phyloP scores from a whole-genome alignment of 2,888 invertebrate genomes.

The Hypomecis atomaria region DNA sequence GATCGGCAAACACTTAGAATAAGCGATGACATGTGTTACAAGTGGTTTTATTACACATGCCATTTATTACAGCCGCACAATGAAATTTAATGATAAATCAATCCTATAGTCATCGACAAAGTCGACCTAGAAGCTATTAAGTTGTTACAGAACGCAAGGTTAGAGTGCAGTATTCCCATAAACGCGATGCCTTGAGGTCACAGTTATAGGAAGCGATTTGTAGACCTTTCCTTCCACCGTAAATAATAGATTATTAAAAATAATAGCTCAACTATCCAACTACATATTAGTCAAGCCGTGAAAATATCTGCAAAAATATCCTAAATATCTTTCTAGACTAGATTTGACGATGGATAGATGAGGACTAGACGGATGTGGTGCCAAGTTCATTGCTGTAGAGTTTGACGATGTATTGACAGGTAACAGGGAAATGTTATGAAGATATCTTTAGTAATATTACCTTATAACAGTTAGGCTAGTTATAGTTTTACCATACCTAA shows the following conservation, averaged over 20 bases:
- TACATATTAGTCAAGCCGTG: background rate
- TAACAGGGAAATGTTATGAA: too few species aligned
- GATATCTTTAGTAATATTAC: too few species aligned
- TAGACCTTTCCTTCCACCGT: slow-evolving; percentile 30
- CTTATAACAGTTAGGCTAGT: too few species aligned
- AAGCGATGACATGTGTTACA: background rate
- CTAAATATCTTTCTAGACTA: background rate
- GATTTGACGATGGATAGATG: background rate
- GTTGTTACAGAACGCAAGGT: slow-evolving; percentile 28
- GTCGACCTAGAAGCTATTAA: slow-evolving; percentile 21
- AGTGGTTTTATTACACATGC: slow-evolving; percentile 6
- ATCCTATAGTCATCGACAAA: slow-evolving; percentile 25
- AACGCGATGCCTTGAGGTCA: slow-evolving; percentile 37
- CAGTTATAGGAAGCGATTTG: slow-evolving; percentile 38
- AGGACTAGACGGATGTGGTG: too few species aligned
- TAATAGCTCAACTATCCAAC: slow-evolving; percentile 9
- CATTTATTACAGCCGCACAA: slow-evolving; percentile 38
- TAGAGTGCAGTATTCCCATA: slow-evolving; percentile 41
- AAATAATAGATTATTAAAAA: slow-evolving; percentile 20
- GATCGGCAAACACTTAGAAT: background rate
- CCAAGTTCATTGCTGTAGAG: too few species aligned
- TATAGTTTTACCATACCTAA: too few species aligned
- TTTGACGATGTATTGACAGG: too few species aligned
- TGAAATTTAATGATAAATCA: slow-evolving; percentile 20
- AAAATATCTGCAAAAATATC: background rate